Evolutionary conservation across 2,888 invertebrate species (phyloP).

Genomic region (Eudemis profundana): DNA sequence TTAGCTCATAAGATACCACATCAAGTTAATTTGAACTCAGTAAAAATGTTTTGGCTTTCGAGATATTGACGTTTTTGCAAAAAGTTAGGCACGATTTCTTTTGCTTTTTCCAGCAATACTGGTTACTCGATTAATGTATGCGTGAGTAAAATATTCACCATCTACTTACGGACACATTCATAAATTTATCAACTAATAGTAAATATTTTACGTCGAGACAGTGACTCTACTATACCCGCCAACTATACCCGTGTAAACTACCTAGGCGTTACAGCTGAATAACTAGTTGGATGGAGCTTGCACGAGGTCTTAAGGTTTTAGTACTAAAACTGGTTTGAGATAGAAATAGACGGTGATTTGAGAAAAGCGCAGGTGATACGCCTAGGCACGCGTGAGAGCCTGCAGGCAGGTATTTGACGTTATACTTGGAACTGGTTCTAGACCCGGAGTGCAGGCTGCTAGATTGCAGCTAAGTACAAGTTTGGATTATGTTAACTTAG

Average conservation of each 20-base stretch:
- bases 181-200: too few species aligned
- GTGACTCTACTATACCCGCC: too few species aligned
- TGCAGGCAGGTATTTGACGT: constrained; percentile 4
- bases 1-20: too few species aligned
- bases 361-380: constrained; percentile 28
- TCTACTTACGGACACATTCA: too few species aligned
- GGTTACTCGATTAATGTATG: too few species aligned
- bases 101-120: too few species aligned
- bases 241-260: not conserved
- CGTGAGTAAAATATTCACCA: too few species aligned
- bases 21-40: too few species aligned
- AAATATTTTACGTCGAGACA: too few species aligned
- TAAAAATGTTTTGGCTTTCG: too few species aligned
- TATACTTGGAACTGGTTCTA: constrained; percentile 19
- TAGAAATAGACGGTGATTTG: constrained; percentile 20
- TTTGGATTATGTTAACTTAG: constrained; percentile 14
- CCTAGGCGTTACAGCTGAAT: not conserved
- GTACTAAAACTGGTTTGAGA: constrained; percentile 14
- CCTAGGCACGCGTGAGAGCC: constrained; percentile 30
- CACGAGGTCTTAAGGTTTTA: not conserved
- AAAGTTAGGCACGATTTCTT: too few species aligned
- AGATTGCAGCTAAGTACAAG: not conserved
- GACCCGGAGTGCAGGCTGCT: constrained; percentile 4
- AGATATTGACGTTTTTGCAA: too few species aligned
- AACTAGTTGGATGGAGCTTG: not conserved